These are phyloP conservation scores for Apamea epomidion DNA, from an alignment of 2,888 invertebrate species.

Conservation along the genomic window DNA sequence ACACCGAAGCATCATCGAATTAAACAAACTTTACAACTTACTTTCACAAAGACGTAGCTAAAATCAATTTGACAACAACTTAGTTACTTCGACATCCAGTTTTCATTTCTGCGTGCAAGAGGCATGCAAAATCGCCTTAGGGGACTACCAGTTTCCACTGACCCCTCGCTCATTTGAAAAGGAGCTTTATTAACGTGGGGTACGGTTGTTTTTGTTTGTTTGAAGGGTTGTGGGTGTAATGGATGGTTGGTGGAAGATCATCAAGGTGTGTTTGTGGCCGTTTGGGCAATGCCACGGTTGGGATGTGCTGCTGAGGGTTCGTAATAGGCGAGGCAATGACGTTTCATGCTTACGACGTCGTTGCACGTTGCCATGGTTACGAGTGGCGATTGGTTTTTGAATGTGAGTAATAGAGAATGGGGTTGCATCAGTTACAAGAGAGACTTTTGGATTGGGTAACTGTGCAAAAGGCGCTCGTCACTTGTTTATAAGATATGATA, in stretches of 20 bases:
- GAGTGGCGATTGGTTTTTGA: constrained; percentile 59
- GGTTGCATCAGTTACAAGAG: constrained; percentile 12
- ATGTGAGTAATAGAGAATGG: constrained; percentile 1
- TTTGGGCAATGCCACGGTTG: constrained; percentile 65
- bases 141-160: constrained; percentile 58
- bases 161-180: constrained; percentile 29
- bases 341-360: constrained; percentile 66
- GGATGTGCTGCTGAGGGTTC: constrained; percentile 64
- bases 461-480: background rate
- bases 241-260: constrained; percentile 52
- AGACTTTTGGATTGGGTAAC: background rate
- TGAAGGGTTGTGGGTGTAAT: constrained; percentile 7
- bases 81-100: constrained; percentile 75
- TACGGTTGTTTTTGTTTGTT: constrained; percentile 10
- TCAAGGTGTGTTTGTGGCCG: constrained; percentile 65
- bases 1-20: constrained; percentile 16
- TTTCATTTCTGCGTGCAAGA: constrained; percentile 81
- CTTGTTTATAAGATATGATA: background rate
- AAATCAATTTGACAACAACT: constrained; percentile 74
- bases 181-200: background rate
- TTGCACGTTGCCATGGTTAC: constrained; percentile 62
- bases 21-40: constrained; percentile 55
- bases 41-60: constrained; percentile 61
- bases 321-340: constrained; percentile 75
- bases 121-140: constrained; percentile 79